Conservation (phyloP, 1,140 invertebrate species). For the Scylla paramamosain region DNA sequence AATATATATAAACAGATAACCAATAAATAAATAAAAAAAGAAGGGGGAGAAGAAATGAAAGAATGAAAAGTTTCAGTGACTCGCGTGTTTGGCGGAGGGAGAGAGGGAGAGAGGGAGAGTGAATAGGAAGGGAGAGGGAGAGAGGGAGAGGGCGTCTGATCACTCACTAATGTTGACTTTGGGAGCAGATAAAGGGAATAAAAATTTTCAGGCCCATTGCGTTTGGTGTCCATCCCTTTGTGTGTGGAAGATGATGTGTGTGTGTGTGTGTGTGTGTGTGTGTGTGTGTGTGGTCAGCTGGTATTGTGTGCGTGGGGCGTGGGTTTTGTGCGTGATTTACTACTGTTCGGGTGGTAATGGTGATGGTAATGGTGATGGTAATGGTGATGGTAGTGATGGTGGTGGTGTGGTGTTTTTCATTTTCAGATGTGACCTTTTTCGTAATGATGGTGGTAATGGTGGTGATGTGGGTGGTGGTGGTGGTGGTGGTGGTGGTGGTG, state of each 20-base stretch:
- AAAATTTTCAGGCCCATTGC: constrained; percentile 66
- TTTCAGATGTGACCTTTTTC: background rate
- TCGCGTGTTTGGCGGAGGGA: background rate
- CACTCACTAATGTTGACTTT: constrained; percentile 62
- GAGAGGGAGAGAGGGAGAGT: background rate
- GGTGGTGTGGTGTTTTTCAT: background rate
- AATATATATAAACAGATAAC: background rate
- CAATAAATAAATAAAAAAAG: background rate
- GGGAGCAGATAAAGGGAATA: constrained; percentile 59
- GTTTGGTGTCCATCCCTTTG: constrained; percentile 41
- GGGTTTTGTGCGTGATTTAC: background rate
- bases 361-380: background rate
- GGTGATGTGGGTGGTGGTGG: too few species aligned
- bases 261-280: constrained; percentile 41
- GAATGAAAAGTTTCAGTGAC: background rate
- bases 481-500: too few species aligned
- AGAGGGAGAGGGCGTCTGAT: constrained; percentile 44
- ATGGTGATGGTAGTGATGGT: background rate
- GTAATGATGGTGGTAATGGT: background rate
- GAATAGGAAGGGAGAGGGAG: constrained; percentile 7
- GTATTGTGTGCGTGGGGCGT: background rate
- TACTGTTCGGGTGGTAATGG: background rate
- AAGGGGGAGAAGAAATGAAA: background rate
- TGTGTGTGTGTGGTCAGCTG: constrained; percentile 40
- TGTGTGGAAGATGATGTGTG: constrained; percentile 43